These are phyloP conservation scores for Emys orbicularis DNA, from an alignment of 2,797 vertebrate genomes.

Conservation along the genomic window DNA sequence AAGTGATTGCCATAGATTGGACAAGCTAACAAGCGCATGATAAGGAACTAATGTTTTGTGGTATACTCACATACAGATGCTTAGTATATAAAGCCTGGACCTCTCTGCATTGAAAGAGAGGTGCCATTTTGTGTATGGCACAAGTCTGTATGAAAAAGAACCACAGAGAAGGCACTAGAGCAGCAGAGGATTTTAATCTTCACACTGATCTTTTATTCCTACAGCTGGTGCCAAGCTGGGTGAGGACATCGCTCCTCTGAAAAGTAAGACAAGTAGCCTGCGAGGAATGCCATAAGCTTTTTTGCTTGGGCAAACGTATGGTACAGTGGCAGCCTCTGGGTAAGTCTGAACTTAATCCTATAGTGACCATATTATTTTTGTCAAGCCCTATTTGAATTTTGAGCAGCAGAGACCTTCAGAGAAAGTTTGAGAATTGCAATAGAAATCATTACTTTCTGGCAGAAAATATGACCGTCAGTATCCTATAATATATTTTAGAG, in stretches of 20 bases:
- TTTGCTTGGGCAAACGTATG: conserved; percentile 79
- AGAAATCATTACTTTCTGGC: conserved; percentile 26
- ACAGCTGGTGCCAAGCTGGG: conserved; percentile 80
- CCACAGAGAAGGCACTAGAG: conserved; percentile 78
- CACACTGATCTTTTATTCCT: conserved; percentile 77
- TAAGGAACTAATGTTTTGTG: conserved; percentile 93
- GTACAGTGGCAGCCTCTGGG: conserved; percentile 85
- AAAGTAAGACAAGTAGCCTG: conserved; percentile 86
- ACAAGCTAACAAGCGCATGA: conserved; percentile 99
- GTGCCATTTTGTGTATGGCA: conserved; percentile 84
- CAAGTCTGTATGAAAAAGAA: conserved; percentile 78
- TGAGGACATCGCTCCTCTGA: conserved; percentile 81
- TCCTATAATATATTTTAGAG: conserved; percentile 1
- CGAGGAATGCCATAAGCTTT: conserved; percentile 80
- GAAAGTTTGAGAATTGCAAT: conserved; percentile 42
- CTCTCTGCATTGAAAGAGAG: conserved; percentile 85
- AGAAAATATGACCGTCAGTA: conserved; percentile 22
- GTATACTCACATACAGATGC: conserved; percentile 83
- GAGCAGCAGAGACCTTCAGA: conserved; percentile 20
- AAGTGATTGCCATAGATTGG: conserved; percentile 99
- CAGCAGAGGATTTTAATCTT: conserved; percentile 78
- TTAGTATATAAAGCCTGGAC: conserved; percentile 81
- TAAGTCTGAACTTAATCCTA: conserved; percentile 84
- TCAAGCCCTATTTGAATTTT: conserved; percentile 53
- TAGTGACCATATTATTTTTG: conserved; percentile 48